phyloP scores from a whole-genome alignment of 2,888 invertebrate species.

The Phyllotreta cruciferae region DNA sequence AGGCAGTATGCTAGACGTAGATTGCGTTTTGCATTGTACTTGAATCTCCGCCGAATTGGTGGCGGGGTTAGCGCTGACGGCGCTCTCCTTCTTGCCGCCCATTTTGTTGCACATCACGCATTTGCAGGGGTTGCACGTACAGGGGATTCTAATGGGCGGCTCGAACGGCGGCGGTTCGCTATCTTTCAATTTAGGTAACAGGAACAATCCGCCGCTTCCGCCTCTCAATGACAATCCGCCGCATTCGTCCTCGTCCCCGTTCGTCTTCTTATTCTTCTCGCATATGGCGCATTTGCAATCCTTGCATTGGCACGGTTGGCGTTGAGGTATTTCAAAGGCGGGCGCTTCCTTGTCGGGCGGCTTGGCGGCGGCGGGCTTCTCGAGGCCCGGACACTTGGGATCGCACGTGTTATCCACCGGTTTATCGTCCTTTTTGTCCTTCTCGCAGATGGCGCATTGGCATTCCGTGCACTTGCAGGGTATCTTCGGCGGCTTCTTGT shows the following conservation, averaged over 20 bases:
- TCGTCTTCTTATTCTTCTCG: slow-evolving; percentile 18
- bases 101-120: slow-evolving; percentile 40
- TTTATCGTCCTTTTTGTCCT: slow-evolving; percentile 1
- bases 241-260: not conserved
- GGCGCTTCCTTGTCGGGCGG: too few relatives aligned
- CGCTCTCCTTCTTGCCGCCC: slow-evolving; percentile 18
- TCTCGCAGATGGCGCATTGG: slow-evolving; percentile 12
- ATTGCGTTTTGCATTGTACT: not conserved
- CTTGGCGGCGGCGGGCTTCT: too few relatives aligned
- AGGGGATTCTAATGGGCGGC: slow-evolving; percentile 29
- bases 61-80: not conserved
- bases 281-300: slow-evolving; percentile 39
- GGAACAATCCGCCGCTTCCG: not conserved
- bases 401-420: too few relatives aligned
- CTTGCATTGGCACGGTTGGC: slow-evolving; percentile 34
- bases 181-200: too few relatives aligned
- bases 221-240: not conserved
- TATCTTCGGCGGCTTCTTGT: slow-evolving; percentile 29
- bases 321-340: slow-evolving; percentile 35
- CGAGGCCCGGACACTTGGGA: too few relatives aligned
- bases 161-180: slow-evolving; percentile 38
- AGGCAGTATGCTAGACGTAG: too few relatives aligned
- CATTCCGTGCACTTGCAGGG: slow-evolving; percentile 27
- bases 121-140: slow-evolving; percentile 36
- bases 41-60: slow-evolving; percentile 6